Conservation (phyloP, 2,797 vertebrate genomes). For the Eulemur rubriventer region DNA sequence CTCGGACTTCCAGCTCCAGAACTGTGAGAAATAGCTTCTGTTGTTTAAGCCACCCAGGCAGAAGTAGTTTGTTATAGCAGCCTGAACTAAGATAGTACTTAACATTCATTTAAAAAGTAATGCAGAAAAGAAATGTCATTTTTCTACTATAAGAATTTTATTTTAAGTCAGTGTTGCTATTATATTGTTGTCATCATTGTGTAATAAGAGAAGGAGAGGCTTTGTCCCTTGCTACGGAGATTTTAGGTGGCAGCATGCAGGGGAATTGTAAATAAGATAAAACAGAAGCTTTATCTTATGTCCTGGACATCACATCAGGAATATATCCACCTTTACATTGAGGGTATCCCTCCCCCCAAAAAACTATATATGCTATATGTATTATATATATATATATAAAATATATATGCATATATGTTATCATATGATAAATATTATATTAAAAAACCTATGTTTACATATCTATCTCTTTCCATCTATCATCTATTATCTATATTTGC, state of each 20-base stretch:
- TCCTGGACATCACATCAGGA: neutral
- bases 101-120: neutral
- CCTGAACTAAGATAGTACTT: neutral
- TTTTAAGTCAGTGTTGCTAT: neutral
- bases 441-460: neutral
- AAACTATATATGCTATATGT: neutral
- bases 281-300: neutral
- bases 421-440: neutral
- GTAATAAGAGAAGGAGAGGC: neutral
- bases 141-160: neutral
- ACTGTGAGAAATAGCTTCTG: neutral
- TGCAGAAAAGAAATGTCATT: neutral
- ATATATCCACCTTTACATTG: neutral
- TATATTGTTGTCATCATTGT: neutral
- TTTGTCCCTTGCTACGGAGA: neutral
- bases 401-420: neutral
- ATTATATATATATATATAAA: too few species aligned
- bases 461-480: neutral
- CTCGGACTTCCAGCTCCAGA: neutral
- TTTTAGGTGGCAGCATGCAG: neutral
- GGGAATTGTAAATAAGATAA: neutral
- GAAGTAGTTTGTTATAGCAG: neutral
- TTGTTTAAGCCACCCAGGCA: neutral
- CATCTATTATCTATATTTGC: neutral
- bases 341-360: fast-evolving